Percentiles rank a stretch among this genome's conserved stretches.
Evolutionary conservation across 2,113 vertebrate genomes (phyloP).

Genomic region (Anarhynchus alexandrinus): DNA sequence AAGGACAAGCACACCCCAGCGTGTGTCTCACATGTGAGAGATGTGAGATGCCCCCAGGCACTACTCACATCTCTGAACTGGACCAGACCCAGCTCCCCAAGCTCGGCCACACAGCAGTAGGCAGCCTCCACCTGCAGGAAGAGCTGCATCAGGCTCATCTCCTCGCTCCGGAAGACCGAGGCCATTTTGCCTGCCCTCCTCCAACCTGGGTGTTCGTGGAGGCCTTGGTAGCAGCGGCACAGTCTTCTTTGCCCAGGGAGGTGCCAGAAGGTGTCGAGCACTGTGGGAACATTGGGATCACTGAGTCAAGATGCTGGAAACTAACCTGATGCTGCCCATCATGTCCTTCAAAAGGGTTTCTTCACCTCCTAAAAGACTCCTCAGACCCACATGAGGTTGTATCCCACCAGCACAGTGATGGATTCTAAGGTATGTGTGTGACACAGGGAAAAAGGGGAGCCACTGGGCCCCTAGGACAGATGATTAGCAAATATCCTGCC

Average conservation of each 20-base stretch:
- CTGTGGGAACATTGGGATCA: background rate
- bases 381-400: background rate
- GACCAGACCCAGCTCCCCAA: slow-evolving; percentile 79
- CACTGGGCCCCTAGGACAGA: background rate
- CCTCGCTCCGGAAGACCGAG: slow-evolving; percentile 77
- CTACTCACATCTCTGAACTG: slow-evolving; percentile 82
- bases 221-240: background rate
- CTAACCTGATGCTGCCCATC: background rate
- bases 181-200: slow-evolving; percentile 41
- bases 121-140: slow-evolving; percentile 83
- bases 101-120: slow-evolving; percentile 80
- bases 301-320: background rate
- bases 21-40: too few species aligned
- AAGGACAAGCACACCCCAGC: background rate
- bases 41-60: background rate
- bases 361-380: background rate
- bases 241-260: background rate
- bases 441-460: background rate
- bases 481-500: background rate
- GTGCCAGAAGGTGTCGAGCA: background rate
- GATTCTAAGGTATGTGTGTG: background rate
- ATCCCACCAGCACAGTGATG: background rate
- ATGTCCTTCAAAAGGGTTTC: background rate
- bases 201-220: background rate
- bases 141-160: slow-evolving; percentile 80